Evolutionary conservation across 2,797 vertebrate species (phyloP), one percentile per base, ranked within the genome.

Genomic region (Emydoidea blandingii): DNA sequence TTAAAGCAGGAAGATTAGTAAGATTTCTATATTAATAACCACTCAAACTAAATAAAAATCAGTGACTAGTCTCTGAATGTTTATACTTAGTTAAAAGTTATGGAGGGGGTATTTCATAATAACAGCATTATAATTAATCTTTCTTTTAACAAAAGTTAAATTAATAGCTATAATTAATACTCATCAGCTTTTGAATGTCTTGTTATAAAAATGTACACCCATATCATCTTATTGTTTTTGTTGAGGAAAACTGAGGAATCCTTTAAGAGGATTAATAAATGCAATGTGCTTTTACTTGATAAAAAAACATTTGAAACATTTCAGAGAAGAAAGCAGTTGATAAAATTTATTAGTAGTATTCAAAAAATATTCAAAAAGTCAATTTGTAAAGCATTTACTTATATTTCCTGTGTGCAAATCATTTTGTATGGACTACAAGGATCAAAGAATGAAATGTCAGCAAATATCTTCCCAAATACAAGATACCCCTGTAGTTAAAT

Each of bases 401-500:
- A 91, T 96, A 97, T 94, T 98, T 97, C 88, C 76, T 96, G 29
- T 93, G 91, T 94, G 96, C 95, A 97, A 98, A 98, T 97, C 94
- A 97, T 96, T 97, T 97, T 97, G 94, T 89, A 95, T 96, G 92
- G 85, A 97, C 96, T 97, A 96, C 96, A 98, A 98, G 96, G 97
- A 98, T 97, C 97, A 98, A 96, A 97, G 96, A 95, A 98, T 98
- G 94, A 97, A 95, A 97, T 97, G 93, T 98, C 97, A 98, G 97
- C 97, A 98, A 98, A 98, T 98, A 98, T 94, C 92, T 97, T 97
- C 94, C 97, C 92, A 97, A 98, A 98, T 97, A 97, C 87, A 94
- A 98, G 96, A 97, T 97, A 97, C 96, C 91, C 97, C 97, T 98
- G 95, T 97, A 97, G 97, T 97, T 98, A 98, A 98, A 98, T 98